These are phyloP conservation scores for Caenorhabditis latens DNA, from an alignment of 1,140 invertebrate genomes.

Conservation along the genomic window DNA sequence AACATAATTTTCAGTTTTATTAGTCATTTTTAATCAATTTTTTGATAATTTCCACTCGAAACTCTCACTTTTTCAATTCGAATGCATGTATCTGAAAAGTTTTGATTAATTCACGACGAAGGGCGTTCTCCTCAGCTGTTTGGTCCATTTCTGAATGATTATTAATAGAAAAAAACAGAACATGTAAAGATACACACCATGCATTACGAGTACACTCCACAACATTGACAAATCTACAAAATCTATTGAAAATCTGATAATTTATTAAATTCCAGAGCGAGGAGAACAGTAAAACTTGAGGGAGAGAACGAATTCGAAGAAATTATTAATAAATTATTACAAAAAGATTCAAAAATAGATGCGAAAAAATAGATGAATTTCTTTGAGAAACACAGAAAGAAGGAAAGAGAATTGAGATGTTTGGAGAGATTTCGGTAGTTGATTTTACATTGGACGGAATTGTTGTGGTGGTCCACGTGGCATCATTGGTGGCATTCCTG, in stretches of 20 bases:
- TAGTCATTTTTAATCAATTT: no score
- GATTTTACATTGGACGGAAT: constrained; percentile 45
- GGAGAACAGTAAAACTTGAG: neutral
- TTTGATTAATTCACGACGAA: constrained; percentile 44
- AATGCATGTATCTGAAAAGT: constrained; percentile 56
- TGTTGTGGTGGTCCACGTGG: constrained; percentile 24
- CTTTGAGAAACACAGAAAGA: neutral
- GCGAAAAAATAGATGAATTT: neutral
- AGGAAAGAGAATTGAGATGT: constrained; percentile 7
- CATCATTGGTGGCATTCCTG: constrained; percentile 36
- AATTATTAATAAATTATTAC: no score
- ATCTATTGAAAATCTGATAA: no score
- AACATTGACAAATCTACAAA: no score
- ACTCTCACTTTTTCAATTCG: constrained; percentile 52
- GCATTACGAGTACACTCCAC: neutral
- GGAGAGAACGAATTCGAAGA: no score
- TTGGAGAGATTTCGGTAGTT: neutral
- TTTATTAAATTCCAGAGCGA: no score
- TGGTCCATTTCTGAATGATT: neutral
- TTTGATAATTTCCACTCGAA: neutral
- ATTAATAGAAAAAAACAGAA: neutral
- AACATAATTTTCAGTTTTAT: no score
- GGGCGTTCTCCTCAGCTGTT: neutral
- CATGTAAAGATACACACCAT: neutral
- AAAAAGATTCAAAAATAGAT: neutral